Evolutionary conservation across 2,113 vertebrate species (phyloP).

Genomic region (Prunella himalayana): DNA sequence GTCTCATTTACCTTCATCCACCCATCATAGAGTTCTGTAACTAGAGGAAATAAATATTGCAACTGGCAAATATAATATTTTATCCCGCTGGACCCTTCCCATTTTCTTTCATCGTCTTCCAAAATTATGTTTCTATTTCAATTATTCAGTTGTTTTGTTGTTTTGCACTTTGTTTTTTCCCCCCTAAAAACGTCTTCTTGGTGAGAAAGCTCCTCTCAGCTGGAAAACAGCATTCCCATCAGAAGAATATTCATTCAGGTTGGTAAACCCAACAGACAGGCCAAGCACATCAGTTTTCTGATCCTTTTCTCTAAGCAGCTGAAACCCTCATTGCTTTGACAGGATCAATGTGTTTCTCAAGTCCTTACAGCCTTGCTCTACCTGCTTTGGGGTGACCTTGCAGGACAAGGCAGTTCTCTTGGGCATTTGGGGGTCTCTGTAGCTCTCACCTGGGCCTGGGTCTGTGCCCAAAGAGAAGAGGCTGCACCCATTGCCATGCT

Average conservation of each 20-base stretch:
- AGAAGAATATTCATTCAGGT: not conserved
- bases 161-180: not conserved
- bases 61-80: constrained; percentile 24
- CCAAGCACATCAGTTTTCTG: not conserved
- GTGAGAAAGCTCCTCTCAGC: not conserved
- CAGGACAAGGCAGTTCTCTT: not conserved
- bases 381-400: not conserved
- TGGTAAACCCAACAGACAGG: not conserved
- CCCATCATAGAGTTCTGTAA: constrained; percentile 7
- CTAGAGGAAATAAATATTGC: constrained; percentile 43
- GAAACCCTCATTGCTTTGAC: not conserved
- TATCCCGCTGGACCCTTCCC: not conserved
- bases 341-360: not conserved
- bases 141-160: constrained; percentile 1
- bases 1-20: constrained; percentile 33
- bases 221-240: not conserved
- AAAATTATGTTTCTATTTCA: constrained; percentile 1
- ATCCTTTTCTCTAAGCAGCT: not conserved
- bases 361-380: not conserved
- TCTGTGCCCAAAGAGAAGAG: not conserved
- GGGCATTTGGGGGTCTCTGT: not conserved
- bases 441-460: not conserved
- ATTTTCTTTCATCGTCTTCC: constrained; percentile 36
- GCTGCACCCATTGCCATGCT: not conserved
- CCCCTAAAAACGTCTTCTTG: not conserved